phyloP scores from a whole-genome alignment of 2,797 vertebrate genomes.

The Agapornis canus region DNA sequence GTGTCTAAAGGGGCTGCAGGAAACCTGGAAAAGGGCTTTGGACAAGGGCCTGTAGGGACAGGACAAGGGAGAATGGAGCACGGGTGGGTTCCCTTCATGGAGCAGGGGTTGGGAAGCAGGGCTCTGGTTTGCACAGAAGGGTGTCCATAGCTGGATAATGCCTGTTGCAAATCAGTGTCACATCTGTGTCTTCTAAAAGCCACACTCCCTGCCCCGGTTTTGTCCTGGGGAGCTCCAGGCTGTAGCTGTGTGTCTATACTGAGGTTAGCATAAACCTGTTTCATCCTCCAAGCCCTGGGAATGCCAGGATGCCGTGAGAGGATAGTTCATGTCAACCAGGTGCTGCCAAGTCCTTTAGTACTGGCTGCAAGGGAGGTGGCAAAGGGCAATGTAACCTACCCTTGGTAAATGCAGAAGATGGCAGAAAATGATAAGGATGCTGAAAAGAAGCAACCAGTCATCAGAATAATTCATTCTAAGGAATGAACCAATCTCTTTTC shows the following conservation, averaged over 20 bases:
- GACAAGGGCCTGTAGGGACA: not conserved
- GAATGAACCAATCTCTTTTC: not conserved
- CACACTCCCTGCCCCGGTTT: not conserved
- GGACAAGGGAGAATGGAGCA: not conserved
- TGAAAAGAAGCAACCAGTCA: not conserved
- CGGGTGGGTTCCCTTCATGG: not conserved
- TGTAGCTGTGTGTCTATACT: not conserved
- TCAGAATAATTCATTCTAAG: not conserved
- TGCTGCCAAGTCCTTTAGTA: not conserved
- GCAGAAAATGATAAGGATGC: not conserved
- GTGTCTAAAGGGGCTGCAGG: not conserved
- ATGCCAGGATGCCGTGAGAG: not conserved
- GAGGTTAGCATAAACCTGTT: not conserved
- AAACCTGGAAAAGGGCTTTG: not conserved
- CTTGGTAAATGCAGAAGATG: not conserved
- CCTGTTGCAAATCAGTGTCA: not conserved
- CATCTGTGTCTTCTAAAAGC: not conserved
- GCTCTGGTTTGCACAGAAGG: accelerated
- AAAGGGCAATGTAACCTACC: not conserved
- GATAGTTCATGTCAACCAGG: not conserved
- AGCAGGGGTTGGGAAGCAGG: not conserved
- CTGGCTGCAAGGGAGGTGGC: not conserved
- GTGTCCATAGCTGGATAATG: accelerated
- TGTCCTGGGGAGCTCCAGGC: not conserved
- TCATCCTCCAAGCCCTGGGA: not conserved